Evolutionary conservation across 2,113 vertebrate genomes (phyloP).

Genomic region (Halcyon malimbica): DNA sequence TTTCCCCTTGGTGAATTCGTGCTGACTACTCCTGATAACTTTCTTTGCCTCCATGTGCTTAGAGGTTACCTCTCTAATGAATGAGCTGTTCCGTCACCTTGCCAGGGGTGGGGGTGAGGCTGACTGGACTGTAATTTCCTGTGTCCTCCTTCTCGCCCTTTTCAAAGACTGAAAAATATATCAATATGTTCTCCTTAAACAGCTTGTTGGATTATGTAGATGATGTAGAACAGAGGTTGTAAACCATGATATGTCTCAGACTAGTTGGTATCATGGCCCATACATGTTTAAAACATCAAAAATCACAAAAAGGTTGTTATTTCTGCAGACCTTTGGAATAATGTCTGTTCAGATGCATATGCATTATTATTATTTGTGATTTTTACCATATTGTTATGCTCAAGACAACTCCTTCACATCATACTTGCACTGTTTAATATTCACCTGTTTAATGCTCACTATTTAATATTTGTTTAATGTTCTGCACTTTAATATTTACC

Average conservation of each 20-base stretch:
- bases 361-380: not conserved
- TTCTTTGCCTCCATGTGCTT: too few species aligned
- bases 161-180: too few species aligned
- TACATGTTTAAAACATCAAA: not conserved
- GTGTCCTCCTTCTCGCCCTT: too few species aligned
- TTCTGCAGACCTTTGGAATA: not conserved
- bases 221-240: not conserved
- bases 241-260: not conserved
- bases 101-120: too few species aligned
- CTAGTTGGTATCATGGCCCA: not conserved
- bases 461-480: not conserved
- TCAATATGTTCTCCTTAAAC: not conserved
- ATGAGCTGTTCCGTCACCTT: too few species aligned
- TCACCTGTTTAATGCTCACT: not conserved
- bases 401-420: not conserved
- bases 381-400: not conserved
- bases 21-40: too few species aligned
- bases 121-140: too few species aligned
- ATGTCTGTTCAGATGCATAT: not conserved
- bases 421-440: not conserved
- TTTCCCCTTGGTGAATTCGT: too few species aligned
- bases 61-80: too few species aligned
- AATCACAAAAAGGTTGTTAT: not conserved
- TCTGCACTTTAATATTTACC: not conserved
- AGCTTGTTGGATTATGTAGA: not conserved